A percentile compares a stretch with the other conserved stretches of the same genome.
Evolutionary conservation across 1,140 invertebrate genomes (phyloP).

Genomic region (Zophobas atratus): DNA sequence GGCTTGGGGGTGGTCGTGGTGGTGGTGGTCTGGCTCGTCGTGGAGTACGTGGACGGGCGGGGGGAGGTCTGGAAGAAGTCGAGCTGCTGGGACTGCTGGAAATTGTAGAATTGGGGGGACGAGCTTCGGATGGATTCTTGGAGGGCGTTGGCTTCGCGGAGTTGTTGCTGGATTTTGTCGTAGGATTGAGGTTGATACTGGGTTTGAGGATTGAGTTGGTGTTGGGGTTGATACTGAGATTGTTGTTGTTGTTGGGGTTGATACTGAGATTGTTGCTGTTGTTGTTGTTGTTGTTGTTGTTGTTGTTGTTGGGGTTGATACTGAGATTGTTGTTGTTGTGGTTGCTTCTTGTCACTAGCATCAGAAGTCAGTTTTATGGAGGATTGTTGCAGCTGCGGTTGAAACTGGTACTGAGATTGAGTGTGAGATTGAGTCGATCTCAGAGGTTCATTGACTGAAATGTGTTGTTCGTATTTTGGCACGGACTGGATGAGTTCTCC

Average conservation of each 20-base stretch:
- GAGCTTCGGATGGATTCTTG: slow-evolving; percentile 40
- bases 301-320: slow-evolving; percentile 41
- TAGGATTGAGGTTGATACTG: slow-evolving; percentile 21
- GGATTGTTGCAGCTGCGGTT: slow-evolving; percentile 22
- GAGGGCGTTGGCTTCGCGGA: slow-evolving; percentile 40
- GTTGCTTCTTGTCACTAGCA: background rate
- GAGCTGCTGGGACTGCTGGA: slow-evolving; percentile 62
- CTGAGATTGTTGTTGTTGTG: slow-evolving; percentile 6
- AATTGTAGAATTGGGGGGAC: slow-evolving; percentile 25
- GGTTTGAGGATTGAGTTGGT: slow-evolving; percentile 22
- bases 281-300: slow-evolving; percentile 1
- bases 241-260: background rate
- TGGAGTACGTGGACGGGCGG: slow-evolving; percentile 43
- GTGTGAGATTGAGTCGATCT: background rate
- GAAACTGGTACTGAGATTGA: slow-evolving; percentile 10
- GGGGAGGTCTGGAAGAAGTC: slow-evolving; percentile 54
- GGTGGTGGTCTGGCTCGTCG: slow-evolving; percentile 61
- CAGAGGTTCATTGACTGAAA: slow-evolving; percentile 70
- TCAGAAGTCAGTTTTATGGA: background rate
- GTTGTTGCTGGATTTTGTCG: slow-evolving; percentile 58
- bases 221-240: slow-evolving; percentile 40
- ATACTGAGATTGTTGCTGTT: slow-evolving; percentile 29
- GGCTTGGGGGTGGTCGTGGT: slow-evolving; percentile 67
- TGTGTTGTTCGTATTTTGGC: slow-evolving; percentile 83
- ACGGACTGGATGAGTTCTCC: slow-evolving; percentile 82